Conservation (phyloP, 2,113 vertebrate species). For the Paraplagusia blochii region DNA sequence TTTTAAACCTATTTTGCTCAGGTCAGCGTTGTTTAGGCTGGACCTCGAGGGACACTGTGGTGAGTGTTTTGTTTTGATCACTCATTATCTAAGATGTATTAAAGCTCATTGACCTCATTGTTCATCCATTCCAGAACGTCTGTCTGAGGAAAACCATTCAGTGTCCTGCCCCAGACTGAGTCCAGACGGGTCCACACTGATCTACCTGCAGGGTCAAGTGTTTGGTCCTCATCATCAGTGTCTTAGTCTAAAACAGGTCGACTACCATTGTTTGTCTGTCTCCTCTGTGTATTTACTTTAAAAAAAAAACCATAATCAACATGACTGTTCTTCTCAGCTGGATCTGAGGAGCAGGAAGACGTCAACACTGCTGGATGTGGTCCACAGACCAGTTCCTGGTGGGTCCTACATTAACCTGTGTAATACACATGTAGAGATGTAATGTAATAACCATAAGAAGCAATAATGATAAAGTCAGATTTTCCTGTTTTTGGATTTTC, state of each 20-base stretch:
- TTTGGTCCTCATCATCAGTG: constrained; percentile 79
- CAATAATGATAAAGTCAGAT: no score
- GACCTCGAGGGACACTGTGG: constrained; percentile 71
- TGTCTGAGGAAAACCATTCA: constrained; percentile 63
- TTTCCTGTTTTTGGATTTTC: no score
- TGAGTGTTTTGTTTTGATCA: constrained; percentile 41
- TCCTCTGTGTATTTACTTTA: constrained; percentile 1
- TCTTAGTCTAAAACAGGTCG: constrained; percentile 72
- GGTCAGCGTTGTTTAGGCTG: constrained; percentile 70
- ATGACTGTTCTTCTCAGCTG: constrained; percentile 55
- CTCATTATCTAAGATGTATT: background rate
- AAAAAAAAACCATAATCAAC: constrained; percentile 4
- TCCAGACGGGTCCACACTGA: constrained; percentile 68
- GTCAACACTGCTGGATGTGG: constrained; percentile 71
- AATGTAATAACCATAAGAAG: background rate
- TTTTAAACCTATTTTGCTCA: no score
- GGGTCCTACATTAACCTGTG: constrained; percentile 1
- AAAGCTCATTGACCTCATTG: background rate
- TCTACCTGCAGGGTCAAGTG: constrained; percentile 74
- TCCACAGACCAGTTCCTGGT: constrained; percentile 68
- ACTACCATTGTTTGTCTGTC: background rate
- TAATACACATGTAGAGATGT: background rate
- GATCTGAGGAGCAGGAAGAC: constrained; percentile 62
- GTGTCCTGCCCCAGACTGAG: constrained; percentile 74
- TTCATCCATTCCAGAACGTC: constrained; percentile 51